Conservation (phyloP, 2,113 vertebrate species). For the Protobothrops mucrosquamatus region DNA sequence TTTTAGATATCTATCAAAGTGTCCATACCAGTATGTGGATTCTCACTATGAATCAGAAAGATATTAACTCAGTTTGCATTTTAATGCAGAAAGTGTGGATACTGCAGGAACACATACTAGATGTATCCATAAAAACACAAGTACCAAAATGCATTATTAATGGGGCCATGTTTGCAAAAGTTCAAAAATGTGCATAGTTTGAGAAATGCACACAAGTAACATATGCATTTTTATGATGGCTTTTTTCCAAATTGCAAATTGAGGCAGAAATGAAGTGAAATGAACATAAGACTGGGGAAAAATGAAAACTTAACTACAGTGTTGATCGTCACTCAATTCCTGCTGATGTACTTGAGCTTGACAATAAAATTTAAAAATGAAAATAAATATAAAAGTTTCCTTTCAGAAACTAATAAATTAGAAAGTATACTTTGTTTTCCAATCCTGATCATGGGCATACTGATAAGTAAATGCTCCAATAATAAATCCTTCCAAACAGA, state of each 20-base stretch:
- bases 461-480: not conserved
- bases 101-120: not conserved
- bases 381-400: not conserved
- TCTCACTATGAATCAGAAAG: not conserved
- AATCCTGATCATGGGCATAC: not conserved
- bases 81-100: not conserved
- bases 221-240: not conserved
- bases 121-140: not conserved
- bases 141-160: not conserved
- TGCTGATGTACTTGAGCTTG: not conserved
- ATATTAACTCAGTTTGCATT: not conserved
- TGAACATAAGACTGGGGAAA: not conserved
- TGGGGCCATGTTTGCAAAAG: not conserved
- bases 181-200: not conserved
- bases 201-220: not conserved
- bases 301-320: not conserved
- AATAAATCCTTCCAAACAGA: not conserved
- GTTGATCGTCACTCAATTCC: not conserved
- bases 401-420: not conserved
- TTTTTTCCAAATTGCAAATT: not conserved
- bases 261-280: not conserved
- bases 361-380: not conserved
- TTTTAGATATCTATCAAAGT: not conserved
- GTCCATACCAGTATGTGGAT: not conserved
- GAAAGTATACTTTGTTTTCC: not conserved